Base-by-base conservation (phyloP, 2,888 invertebrate species). In the Parapristionchus giblindavisi region DNA sequence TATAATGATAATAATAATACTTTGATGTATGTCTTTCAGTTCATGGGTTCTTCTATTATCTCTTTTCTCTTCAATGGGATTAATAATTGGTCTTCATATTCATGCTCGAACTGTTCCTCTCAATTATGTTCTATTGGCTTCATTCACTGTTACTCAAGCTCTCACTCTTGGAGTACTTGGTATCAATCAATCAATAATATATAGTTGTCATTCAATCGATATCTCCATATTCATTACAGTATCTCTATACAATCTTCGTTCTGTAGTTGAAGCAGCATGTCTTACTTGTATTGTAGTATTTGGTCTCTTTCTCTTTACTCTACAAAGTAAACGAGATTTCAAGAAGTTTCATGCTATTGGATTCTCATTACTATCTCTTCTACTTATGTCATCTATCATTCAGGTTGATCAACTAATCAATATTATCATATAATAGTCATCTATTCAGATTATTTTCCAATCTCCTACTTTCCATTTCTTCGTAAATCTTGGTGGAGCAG, bases 271-370 rank as follows among this genome's bases (percentile, higher is more conserved):
- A 89, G 94, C 94, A 0, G 90, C 94, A 43, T 89, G 92, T 0
- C 90, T 94, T 77, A 95, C 94, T 36, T 48, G 48, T 32, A 43
- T 60, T 29, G 56, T 73, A 24, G 43, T 43, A 27, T 0, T 60
- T 11, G 73, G 73, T 34, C 91, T 95, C 74, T 94, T 94, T 0
- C 88, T 92, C n/a, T 94, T 92, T 90, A 94, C 94, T 0, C 92
- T 94, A 82, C 94, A 94, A 90, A 92, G 93, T 21, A 94, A 94
- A 87, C 91, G 91, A 70, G 94, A 95, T 89, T 94, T 94, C 89
- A 93, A 93, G 17, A 92, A 92, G 87, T 92, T 93, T 88, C 92
- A 83, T 84, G 89, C 80, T 78, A 87, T 89, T 24, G 82, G 89
- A 77, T 89, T 89, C 84, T 87, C 90, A 24, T 85, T 89, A 32